Percentiles rank a stretch among this genome's conserved stretches.
Conservation (phyloP, 2,888 invertebrate species). For the Choristoneura rosaceana region DNA sequence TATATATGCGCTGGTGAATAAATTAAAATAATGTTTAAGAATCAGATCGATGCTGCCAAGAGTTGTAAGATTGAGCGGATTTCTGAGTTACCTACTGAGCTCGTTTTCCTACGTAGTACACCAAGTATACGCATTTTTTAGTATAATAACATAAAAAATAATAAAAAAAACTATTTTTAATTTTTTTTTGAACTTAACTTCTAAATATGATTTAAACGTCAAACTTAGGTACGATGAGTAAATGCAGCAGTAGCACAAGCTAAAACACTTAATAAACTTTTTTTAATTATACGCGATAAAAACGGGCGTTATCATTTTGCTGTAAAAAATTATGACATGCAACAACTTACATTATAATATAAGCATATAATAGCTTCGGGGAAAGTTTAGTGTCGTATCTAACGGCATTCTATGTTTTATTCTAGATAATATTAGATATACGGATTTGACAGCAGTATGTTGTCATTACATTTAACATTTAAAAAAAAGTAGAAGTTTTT, state of each 20-base stretch:
- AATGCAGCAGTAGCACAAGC: background rate
- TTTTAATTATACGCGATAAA: background rate
- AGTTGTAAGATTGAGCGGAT: background rate
- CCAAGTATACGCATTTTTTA: too few relatives aligned
- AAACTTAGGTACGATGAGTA: background rate
- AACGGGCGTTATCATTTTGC: slow-evolving; percentile 4
- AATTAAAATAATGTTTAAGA: slow-evolving; percentile 9
- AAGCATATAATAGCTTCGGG: background rate
- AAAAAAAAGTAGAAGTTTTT: too few relatives aligned
- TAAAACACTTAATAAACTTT: slow-evolving; percentile 1
- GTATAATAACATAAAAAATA: too few relatives aligned
- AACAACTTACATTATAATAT: background rate
- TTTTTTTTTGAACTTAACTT: too few relatives aligned
- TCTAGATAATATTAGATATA: background rate
- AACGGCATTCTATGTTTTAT: slow-evolving; percentile 4
- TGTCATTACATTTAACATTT: background rate
- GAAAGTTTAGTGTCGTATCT: background rate
- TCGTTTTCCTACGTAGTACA: background rate
- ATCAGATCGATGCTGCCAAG: background rate
- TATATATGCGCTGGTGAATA: slow-evolving; percentile 4
- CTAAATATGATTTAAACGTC: too few relatives aligned
- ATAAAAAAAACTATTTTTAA: too few relatives aligned
- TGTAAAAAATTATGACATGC: slow-evolving; percentile 11
- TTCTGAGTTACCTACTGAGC: background rate
- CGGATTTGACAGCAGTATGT: background rate